These are phyloP conservation scores for Antennarius maculatus DNA, from an alignment of 2,797 vertebrate genomes.

Conservation along the genomic window DNA sequence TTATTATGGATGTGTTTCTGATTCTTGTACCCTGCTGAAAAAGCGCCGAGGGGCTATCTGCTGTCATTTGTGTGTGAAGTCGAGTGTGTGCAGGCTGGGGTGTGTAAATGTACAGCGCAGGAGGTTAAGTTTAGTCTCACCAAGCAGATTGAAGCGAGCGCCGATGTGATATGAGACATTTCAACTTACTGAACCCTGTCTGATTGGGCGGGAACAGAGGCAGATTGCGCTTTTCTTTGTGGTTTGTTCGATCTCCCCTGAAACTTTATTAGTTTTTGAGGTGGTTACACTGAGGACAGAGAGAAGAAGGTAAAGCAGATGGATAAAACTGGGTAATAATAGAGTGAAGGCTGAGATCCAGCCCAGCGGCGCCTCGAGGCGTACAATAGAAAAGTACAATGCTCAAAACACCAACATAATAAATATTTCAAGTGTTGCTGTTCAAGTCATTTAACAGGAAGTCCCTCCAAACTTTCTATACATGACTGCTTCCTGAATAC, in stretches of 20 bases:
- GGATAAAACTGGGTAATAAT: not conserved
- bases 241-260: not conserved
- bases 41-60: constrained; percentile 8
- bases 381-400: constrained; percentile 2
- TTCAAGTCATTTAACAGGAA: too few relatives aligned
- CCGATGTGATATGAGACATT: constrained; percentile 67
- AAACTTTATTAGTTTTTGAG: constrained; percentile 46
- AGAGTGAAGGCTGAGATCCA: constrained; percentile 7
- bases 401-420: too few relatives aligned
- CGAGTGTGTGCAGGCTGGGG: constrained; percentile 16
- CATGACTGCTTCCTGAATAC: too few relatives aligned
- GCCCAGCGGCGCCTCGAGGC: not conserved
- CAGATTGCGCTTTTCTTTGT: constrained; percentile 58
- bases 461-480: too few relatives aligned
- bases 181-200: constrained; percentile 61
- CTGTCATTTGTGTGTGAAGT: constrained; percentile 13
- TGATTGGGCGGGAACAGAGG: constrained; percentile 66
- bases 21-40: not conserved
- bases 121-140: constrained; percentile 44
- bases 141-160: constrained; percentile 59
- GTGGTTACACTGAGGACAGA: constrained; percentile 19
- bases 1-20: not conserved
- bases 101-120: constrained; percentile 27
- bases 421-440: not conserved
- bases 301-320: constrained; percentile 13